Conservation (phyloP, 2,797 vertebrate species). For the Avahi laniger region DNA sequence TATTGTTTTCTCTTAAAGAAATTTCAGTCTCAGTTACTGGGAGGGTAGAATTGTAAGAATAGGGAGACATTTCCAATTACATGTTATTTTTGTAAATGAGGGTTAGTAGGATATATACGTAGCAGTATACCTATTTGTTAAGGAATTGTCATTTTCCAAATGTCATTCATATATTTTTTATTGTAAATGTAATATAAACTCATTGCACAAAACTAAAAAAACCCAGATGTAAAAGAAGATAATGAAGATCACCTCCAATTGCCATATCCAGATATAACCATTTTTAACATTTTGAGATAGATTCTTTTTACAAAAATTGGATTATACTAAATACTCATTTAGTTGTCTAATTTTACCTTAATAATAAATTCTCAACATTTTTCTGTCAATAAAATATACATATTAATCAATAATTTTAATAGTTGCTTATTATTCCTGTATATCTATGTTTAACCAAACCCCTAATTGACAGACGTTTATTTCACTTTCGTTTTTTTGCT, state of each 20-base stretch:
- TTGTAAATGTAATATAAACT: background rate
- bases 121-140: background rate
- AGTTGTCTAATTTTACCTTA: background rate
- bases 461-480: background rate
- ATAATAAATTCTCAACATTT: background rate
- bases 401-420: background rate
- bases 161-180: background rate
- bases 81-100: background rate
- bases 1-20: background rate
- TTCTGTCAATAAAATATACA: background rate
- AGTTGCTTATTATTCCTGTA: background rate
- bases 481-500: background rate
- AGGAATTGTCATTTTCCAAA: background rate
- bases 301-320: background rate
- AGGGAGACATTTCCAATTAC: background rate
- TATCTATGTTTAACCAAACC: background rate
- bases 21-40: background rate
- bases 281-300: background rate
- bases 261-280: background rate
- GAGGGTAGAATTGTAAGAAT: background rate
- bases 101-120: background rate
- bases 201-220: background rate
- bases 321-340: background rate
- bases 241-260: background rate
- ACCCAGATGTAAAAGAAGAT: background rate